Base-by-base conservation (phyloP, 2,888 invertebrate species). In the Hydrotaea cyrtoneurina region DNA sequence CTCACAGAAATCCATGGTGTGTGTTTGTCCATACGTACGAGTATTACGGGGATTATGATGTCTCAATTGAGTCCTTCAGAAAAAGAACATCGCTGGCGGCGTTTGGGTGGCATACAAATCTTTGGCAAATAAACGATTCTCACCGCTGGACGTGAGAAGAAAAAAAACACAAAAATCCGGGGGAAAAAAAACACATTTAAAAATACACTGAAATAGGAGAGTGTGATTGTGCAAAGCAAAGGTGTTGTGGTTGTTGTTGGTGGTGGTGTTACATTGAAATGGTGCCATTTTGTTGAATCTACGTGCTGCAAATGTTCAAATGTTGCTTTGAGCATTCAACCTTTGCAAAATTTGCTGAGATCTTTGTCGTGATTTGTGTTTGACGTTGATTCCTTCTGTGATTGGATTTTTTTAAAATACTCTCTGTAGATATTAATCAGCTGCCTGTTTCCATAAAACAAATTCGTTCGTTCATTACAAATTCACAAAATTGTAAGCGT, bases 31-130 rank as follows among this genome's bases (percentile, higher is more conserved):
- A 43, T 39, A 69, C 11, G 4, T 66, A 31, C 23, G 62, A 31
- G n/a, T n/a, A 69, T 69, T 69, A 69, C 15, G 15, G 46, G 69
- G 69, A 23, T 69, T 69, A 69, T 10, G 46, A 46, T 69, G 23
- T 10, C 43, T 66, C 19, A 66, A 43, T 66, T 43, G 43, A 17
- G 17, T 39, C 66, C 66, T 66, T 66, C 11, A 31, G 31, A 31
- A 31, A 31, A 4, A 31, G 66, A 66, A 66, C 66, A 21, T 66
- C 43, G 17, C n/a, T 13, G 43, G 46, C 21, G n/a, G 43, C 23
- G 10, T 66, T 43, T 66, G 31, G 1, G 7, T 46, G 69, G 15
- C 19, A 21, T 69, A 21, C 43, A 69, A 69, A 69, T 43, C 69
- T 69, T 69, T 23, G 5, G n/a, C 46, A 69, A 69, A 69, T 69